Evolutionary conservation across 2,113 vertebrate genomes (phyloP).

Genomic region (Origma solitaria): DNA sequence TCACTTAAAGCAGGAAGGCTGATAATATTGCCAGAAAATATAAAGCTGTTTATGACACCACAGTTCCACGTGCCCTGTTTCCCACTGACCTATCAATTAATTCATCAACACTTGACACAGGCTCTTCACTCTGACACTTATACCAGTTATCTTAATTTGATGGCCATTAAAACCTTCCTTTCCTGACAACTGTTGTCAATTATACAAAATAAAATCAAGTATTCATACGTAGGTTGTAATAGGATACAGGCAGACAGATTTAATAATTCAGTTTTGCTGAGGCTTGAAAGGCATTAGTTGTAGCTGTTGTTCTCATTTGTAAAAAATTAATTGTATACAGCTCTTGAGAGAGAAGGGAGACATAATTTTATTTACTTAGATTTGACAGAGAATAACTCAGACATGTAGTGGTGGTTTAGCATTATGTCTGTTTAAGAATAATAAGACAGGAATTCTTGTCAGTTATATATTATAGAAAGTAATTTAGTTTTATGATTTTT

Average conservation of each 20-base stretch:
- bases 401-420: background rate
- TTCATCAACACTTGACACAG: constrained; percentile 59
- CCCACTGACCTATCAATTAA: constrained; percentile 61
- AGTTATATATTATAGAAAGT: background rate
- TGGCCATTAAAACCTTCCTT: constrained; percentile 76
- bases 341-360: constrained; percentile 72
- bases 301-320: constrained; percentile 82
- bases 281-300: constrained; percentile 80
- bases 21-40: constrained; percentile 42
- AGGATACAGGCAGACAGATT: constrained; percentile 86
- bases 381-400: background rate
- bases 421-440: background rate
- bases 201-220: constrained; percentile 97
- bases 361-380: constrained; percentile 63
- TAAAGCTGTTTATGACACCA: constrained; percentile 59
- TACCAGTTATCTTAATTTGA: constrained; percentile 76
- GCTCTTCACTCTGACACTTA: constrained; percentile 65
- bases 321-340: constrained; percentile 84
- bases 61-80: constrained; percentile 54
- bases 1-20: background rate
- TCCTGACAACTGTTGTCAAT: constrained; percentile 87
- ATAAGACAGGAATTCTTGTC: background rate
- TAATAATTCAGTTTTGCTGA: constrained; percentile 93
- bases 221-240: constrained; percentile 91
- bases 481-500: background rate